Percentiles rank a stretch among this genome's conserved stretches.
Conservation (phyloP, 2,113 vertebrate genomes). For the Melanocharis versteri region DNA sequence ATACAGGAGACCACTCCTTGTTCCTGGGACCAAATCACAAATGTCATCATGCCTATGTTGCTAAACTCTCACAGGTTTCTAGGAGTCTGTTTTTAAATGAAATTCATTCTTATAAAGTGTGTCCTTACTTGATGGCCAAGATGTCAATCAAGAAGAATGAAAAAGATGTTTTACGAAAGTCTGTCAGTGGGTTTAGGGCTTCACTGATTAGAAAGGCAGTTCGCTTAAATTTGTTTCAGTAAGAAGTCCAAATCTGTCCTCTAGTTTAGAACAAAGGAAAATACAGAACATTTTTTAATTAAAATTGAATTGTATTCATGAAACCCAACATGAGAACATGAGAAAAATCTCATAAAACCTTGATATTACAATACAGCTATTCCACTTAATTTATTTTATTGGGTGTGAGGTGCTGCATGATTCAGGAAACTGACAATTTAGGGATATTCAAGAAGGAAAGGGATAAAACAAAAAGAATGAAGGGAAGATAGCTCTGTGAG, state of each 20-base stretch:
- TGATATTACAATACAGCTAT: neutral
- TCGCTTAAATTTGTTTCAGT: neutral
- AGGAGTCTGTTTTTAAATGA: neutral
- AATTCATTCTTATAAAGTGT: neutral
- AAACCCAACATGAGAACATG: neutral
- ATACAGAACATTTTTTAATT: neutral
- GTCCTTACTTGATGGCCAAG: neutral
- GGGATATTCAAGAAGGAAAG: neutral
- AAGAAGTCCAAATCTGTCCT: neutral
- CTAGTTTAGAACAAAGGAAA: neutral
- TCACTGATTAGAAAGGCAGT: neutral
- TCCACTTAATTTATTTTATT: neutral
- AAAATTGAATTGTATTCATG: neutral
- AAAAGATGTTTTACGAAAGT: neutral
- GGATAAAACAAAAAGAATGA: neutral
- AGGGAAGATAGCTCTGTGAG: neutral
- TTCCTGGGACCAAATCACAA: neutral
- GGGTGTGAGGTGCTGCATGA: fast-evolving
- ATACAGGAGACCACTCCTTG: neutral
- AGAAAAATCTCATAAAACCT: neutral
- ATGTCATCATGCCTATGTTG: neutral
- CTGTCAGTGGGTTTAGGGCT: neutral
- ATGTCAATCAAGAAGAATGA: neutral
- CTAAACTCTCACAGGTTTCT: neutral
- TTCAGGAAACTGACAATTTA: neutral